A percentile compares a stretch with the other conserved stretches of the same genome.
Evolutionary conservation across 30 jellyfish, hydroid and myxozoan species (phyloP).

Genomic region (Cassiopea andromeda): DNA sequence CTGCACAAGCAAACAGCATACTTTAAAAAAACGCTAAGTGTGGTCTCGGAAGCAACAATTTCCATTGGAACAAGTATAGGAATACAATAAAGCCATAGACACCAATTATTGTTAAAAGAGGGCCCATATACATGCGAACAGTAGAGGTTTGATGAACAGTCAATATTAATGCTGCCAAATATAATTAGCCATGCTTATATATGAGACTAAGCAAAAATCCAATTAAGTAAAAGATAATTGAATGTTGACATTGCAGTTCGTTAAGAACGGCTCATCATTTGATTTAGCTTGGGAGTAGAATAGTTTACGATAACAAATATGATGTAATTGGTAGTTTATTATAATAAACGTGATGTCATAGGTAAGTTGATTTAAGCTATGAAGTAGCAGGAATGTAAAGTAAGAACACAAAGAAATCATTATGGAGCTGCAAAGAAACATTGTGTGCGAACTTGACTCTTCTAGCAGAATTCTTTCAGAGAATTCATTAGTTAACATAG

Average conservation of each 20-base stretch:
- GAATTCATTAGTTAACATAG: too few relatives aligned
- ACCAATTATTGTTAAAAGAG: neutral
- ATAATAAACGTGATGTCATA: neutral
- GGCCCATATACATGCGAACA: neutral
- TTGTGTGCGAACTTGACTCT: too few relatives aligned
- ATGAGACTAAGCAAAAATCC: constrained; percentile 9
- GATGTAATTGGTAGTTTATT: neutral
- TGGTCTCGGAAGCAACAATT: too few relatives aligned
- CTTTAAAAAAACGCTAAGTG: too few relatives aligned
- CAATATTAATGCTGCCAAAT: neutral
- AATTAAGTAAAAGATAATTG: neutral
- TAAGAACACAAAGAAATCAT: neutral
- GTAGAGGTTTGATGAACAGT: neutral
- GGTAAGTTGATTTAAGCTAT: neutral
- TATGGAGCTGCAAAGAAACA: too few relatives aligned
- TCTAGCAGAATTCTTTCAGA: too few relatives aligned
- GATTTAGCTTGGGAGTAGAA: neutral
- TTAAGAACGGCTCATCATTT: neutral
- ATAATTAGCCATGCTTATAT: neutral
- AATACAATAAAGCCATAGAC: neutral
- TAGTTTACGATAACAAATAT: neutral
- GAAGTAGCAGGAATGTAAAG: neutral
- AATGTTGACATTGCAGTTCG: neutral
- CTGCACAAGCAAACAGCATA: too few relatives aligned
- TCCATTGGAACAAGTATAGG: too few relatives aligned